Conservation (phyloP, 2,888 invertebrate species). For the Hirtodrosophila trivittata region DNA sequence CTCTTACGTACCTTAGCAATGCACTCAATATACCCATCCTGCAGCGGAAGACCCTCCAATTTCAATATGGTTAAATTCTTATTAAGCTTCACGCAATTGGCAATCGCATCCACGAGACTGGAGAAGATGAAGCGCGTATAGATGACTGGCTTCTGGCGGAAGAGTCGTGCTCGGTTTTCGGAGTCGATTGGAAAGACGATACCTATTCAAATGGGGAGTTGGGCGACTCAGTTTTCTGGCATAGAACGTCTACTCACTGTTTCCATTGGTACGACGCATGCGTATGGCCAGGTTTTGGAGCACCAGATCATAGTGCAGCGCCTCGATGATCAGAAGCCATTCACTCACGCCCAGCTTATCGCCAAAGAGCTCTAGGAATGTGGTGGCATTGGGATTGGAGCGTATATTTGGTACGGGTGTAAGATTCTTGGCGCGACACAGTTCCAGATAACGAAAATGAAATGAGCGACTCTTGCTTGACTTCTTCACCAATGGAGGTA, state of each 20-base stretch:
- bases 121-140: slow-evolving; percentile 89
- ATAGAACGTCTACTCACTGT: slow-evolving; percentile 77
- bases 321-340: slow-evolving; percentile 90
- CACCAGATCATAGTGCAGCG: slow-evolving; percentile 89
- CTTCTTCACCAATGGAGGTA: slow-evolving; percentile 73
- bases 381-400: slow-evolving; percentile 83
- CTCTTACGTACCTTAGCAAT: slow-evolving; percentile 85
- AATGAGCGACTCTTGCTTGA: slow-evolving; percentile 81
- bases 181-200: slow-evolving; percentile 84
- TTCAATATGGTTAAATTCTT: slow-evolving; percentile 87
- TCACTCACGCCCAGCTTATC: slow-evolving; percentile 90
- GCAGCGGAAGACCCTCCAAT: slow-evolving; percentile 89
- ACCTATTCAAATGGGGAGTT: slow-evolving; percentile 26
- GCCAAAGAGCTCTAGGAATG: slow-evolving; percentile 88
- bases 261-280: slow-evolving; percentile 85
- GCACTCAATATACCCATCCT: slow-evolving; percentile 87
- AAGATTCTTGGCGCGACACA: slow-evolving; percentile 82
- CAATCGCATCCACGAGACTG: slow-evolving; percentile 87
- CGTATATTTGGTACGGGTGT: slow-evolving; percentile 79
- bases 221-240: background rate
- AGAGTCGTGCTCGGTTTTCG: slow-evolving; percentile 87
- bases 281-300: slow-evolving; percentile 88
- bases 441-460: slow-evolving; percentile 83
- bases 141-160: slow-evolving; percentile 87
- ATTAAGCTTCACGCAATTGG: slow-evolving; percentile 87